Evolutionary conservation across 2,113 vertebrate genomes (phyloP).

Genomic region (Podarcis cretensis): DNA sequence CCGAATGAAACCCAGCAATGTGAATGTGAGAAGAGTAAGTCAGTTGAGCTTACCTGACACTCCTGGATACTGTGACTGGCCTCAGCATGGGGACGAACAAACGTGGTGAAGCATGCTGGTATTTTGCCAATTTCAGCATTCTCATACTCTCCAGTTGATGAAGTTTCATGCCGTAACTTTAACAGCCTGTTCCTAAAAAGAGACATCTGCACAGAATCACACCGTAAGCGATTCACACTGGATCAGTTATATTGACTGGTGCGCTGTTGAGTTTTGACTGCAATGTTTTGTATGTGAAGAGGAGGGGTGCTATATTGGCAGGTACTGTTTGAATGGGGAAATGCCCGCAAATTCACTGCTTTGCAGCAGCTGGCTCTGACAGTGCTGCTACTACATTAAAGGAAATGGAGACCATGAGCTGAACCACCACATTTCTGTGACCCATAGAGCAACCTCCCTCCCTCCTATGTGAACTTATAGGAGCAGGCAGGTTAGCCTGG

Average conservation of each 20-base stretch:
- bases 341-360: background rate
- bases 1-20: background rate
- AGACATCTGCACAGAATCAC: background rate
- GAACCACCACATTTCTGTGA: background rate
- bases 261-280: background rate
- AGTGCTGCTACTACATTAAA: background rate
- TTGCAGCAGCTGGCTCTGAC: background rate
- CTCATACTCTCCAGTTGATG: background rate
- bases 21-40: background rate
- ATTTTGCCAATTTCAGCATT: background rate
- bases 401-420: background rate
- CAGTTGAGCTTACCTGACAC: rapidly evolving
- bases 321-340: background rate
- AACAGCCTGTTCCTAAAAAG: background rate
- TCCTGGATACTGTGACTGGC: background rate
- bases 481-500: background rate
- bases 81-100: background rate
- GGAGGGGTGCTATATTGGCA: background rate
- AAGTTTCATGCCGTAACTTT: background rate
- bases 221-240: background rate
- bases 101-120: background rate
- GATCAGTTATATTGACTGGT: background rate
- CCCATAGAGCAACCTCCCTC: background rate
- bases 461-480: background rate
- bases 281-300: background rate